A percentile compares a stretch with the other conserved stretches of the same genome.
These are phyloP conservation scores for Blastobasis adustella DNA, from an alignment of 2,888 invertebrate species.

Conservation along the genomic window DNA sequence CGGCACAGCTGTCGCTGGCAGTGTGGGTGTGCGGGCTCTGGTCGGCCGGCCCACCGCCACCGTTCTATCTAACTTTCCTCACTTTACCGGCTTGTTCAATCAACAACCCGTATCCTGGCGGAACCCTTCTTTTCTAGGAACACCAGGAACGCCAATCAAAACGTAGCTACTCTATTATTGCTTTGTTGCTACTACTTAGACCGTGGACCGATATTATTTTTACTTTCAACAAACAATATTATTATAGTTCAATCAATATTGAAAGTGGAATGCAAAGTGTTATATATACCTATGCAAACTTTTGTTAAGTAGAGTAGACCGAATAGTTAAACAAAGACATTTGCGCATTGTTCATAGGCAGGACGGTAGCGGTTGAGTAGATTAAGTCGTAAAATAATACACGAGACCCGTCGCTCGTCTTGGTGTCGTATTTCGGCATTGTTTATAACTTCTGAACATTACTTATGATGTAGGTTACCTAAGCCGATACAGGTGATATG, in stretches of 20 bases:
- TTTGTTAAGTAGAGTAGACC: too few relatives aligned
- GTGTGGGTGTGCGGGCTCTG: constrained; percentile 6
- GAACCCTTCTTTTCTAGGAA: constrained; percentile 31
- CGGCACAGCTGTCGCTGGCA: not conserved
- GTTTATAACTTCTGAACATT: too few relatives aligned
- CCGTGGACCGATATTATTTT: not conserved
- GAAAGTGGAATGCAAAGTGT: not conserved
- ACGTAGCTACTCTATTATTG: not conserved
- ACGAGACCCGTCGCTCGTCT: too few relatives aligned
- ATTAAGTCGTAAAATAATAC: too few relatives aligned
- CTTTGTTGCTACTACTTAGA: too few relatives aligned
- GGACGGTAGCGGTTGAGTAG: too few relatives aligned
- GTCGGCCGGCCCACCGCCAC: not conserved
- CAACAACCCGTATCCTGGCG: constrained; percentile 53
- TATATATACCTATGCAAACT: not conserved
- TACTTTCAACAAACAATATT: not conserved
- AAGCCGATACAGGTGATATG: too few relatives aligned
- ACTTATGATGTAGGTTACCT: too few relatives aligned
- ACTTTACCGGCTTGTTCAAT: constrained; percentile 47
- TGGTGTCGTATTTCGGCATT: too few relatives aligned
- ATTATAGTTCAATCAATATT: not conserved
- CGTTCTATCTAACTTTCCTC: constrained; percentile 24
- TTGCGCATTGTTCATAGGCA: too few relatives aligned
- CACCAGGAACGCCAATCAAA: constrained; percentile 20
- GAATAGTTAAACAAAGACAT: too few relatives aligned